Evolutionary conservation across 2,888 invertebrate genomes (phyloP).

Genomic region (Cephus nigrinus): DNA sequence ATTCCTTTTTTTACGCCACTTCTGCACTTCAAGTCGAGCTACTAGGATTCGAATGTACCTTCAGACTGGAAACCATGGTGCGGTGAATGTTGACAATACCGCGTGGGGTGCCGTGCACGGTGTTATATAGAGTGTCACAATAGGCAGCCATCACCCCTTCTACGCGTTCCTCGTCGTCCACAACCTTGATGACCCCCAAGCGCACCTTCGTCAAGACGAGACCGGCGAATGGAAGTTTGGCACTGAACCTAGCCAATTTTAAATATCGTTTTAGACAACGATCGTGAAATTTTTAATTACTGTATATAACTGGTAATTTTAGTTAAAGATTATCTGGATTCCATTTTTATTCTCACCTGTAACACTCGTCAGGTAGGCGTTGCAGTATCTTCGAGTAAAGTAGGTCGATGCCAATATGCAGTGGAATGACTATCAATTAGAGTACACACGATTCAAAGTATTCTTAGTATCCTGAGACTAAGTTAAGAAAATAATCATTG

Average conservation of each 20-base stretch:
- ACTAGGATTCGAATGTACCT: constrained; percentile 47
- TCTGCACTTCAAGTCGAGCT: neutral
- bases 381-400: neutral
- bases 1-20: neutral
- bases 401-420: neutral
- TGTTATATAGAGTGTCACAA: constrained; percentile 65
- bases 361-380: neutral
- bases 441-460: neutral
- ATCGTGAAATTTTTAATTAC: neutral
- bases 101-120: constrained; percentile 53
- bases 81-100: constrained; percentile 65
- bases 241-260: neutral
- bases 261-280: neutral
- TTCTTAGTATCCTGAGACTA: neutral
- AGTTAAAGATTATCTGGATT: neutral
- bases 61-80: constrained; percentile 64
- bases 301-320: neutral
- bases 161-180: constrained; percentile 23
- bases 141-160: constrained; percentile 49
- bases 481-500: neutral
- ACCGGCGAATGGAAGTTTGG: neutral
- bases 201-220: neutral
- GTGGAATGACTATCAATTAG: neutral
- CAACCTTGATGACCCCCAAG: constrained; percentile 57
- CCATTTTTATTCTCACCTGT: neutral